Conservation (phyloP, 2,888 invertebrate genomes). For the Scelioninae gen. 1 region DNA sequence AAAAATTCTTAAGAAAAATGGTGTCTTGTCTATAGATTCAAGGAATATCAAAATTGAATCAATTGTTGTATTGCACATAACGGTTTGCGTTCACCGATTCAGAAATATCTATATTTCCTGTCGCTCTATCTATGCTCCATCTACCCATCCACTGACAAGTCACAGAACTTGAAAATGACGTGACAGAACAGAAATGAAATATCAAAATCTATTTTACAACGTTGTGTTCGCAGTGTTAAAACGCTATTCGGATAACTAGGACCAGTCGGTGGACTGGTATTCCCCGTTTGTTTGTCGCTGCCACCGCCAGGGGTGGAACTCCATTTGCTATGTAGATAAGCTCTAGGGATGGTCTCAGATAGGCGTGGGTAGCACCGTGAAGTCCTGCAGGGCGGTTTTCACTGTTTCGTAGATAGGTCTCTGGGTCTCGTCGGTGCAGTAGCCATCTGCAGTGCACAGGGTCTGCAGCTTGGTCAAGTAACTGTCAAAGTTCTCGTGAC, state of each 20-base stretch:
- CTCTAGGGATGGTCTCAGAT: conserved; percentile 87
- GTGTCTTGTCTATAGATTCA: background rate
- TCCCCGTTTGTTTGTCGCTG: conserved; percentile 42
- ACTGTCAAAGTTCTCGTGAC: conserved; percentile 95
- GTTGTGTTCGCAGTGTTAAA: conserved; percentile 32
- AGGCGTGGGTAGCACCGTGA: conserved; percentile 94
- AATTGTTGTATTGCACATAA: background rate
- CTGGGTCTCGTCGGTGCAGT: conserved; percentile 91
- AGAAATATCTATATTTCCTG: background rate
- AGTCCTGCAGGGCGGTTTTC: conserved; percentile 95
- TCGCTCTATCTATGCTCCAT: conserved; percentile 2
- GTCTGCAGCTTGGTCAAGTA: conserved; percentile 96
- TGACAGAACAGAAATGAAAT: conserved; percentile 46
- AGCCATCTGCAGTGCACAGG: conserved; percentile 91
- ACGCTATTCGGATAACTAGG: conserved; percentile 48
- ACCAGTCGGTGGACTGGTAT: conserved; percentile 55
- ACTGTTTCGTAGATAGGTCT: conserved; percentile 95
- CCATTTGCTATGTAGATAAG: conserved; percentile 52
- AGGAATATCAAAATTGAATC: background rate
- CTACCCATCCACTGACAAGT: conserved; percentile 11
- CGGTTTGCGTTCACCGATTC: conserved; percentile 16
- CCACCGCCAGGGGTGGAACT: conserved; percentile 29
- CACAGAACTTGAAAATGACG: conserved; percentile 18
- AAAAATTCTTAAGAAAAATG: background rate
- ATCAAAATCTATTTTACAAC: conserved; percentile 64